Base-by-base conservation (phyloP, 2,113 vertebrate species). In the Coregonus clupeaformis region DNA sequence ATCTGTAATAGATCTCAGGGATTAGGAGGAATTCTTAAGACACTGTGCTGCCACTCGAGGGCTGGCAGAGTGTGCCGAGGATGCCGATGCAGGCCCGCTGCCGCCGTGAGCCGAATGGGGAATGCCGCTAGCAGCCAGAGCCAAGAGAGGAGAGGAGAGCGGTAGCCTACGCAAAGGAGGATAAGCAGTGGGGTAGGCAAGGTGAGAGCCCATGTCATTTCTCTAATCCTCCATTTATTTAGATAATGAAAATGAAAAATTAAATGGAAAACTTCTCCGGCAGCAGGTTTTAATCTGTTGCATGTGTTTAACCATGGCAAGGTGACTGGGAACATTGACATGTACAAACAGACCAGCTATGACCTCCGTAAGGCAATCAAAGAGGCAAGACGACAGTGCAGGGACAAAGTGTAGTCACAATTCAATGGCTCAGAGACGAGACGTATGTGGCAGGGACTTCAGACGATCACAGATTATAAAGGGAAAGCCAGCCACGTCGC, bases 221-320 rank as follows among this genome's bases (percentile, higher is more conserved):
- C 91, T 93, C 80, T 93, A 94, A 93, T 93, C 93, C 93, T 91
- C 83, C 79, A 94, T 93, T 94, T 94, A 94, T 89, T 92, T 93
- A 89, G 92, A 93, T 94, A 93, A 92, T 93, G 91, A 91, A 94
- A 94, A 92, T 92, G 89, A 89, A 93, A 94, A 93, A 89, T 90
- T 91, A 89, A 91, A 92, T 87, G 84, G 83, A 91, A 91, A 93
- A 91, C 84, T 88, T 92, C 82, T 77, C 64, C 74, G 81, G 82
- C 76, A 88, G 82, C 74, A 80, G 81, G 79, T 84, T 88, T 89
- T 89, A 91, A 91, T 92, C 89, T 91, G 88, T 92, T 90, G 87
- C 87, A 85, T 84, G 73, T 71, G 80, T 86, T 77, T 42, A 42
- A 42, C 2, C 36, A 42, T 42, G 36, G 36, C 36, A 42, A 42